Evolutionary conservation across 30 jellyfish, hydroid and myxozoan species (phyloP), one percentile per base, ranked within the genome.

Genomic region (Aurelia aurita): DNA sequence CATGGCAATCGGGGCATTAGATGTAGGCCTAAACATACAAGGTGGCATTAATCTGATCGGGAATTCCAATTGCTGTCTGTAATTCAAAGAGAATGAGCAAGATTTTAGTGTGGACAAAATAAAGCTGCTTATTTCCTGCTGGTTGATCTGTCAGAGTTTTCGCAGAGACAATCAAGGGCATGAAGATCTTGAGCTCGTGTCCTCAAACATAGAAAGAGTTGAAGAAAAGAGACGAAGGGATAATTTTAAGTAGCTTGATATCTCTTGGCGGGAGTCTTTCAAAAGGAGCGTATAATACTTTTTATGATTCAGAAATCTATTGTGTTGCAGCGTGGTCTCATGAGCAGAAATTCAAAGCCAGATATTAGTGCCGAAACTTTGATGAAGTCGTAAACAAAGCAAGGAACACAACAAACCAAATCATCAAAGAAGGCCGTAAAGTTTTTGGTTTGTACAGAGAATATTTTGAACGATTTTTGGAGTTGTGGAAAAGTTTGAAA

Each of bases 321-420:
- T 81, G 91, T 81, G 71, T 70, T 63, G 59, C 80, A 54, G 70
- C 91, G 80, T 67, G 77, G 85, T 53, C 60, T 66, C 91, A 28
- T 25, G 71, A 54, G 75, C 49, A 2, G 32, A 51, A 47, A 46
- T 79, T 81, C 85, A 44, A 81, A 54, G 91, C 34, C 80, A 53
- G 84, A 81, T 81, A 81, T 81, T 81, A 51, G 53, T 68, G 85
- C 79, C 22, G 85, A 72, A 69, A 39, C 90, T 61, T 21, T 47
- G 59, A 68, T 67, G 57, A 28, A 68, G 79, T 23, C 85, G 85
- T 69, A 69, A 81, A 81, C 91, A 81, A 81, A 81, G 72, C 75
- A 14, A 53, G 69, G 34, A 3, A 22, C 51, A 22, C 51, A 39
- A 39, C 51, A 49, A 70, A 66, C 85, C 72, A 81, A 77, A 84